phyloP scores from a whole-genome alignment of 2,113 vertebrate genomes.

The Sylvilagus bachmani region DNA sequence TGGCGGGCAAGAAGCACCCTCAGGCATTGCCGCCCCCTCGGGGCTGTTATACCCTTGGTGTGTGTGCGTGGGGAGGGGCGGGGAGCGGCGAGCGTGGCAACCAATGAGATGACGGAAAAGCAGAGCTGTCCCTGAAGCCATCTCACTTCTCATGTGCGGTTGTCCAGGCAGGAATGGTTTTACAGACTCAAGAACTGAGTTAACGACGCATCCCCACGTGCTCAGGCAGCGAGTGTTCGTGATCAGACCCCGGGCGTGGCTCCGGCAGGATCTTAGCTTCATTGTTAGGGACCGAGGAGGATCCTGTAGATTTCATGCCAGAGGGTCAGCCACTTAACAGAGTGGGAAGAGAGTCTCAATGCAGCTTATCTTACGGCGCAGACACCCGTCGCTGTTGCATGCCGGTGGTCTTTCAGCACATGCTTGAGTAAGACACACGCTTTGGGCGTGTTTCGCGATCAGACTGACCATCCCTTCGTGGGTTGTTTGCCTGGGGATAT shows the following conservation, averaged over 20 bases:
- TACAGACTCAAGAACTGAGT: background rate
- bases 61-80: background rate
- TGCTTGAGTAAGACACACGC: background rate
- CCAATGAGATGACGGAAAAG: background rate
- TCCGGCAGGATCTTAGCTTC: background rate
- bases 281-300: background rate
- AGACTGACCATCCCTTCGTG: background rate
- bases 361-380: background rate
- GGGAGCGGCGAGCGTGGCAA: background rate
- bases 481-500: background rate
- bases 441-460: background rate
- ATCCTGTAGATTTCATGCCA: background rate
- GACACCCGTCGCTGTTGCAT: background rate
- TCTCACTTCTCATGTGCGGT: background rate
- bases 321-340: background rate
- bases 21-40: background rate
- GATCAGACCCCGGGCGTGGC: too few relatives aligned
- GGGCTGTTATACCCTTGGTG: background rate
- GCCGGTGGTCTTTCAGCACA: background rate
- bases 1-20: background rate
- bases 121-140: background rate
- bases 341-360: background rate
- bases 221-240: background rate
- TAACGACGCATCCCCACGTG: background rate
- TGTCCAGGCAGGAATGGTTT: constrained; percentile 3